Base-by-base conservation (phyloP, 2,888 invertebrate genomes). In the Byasa hedistus region DNA sequence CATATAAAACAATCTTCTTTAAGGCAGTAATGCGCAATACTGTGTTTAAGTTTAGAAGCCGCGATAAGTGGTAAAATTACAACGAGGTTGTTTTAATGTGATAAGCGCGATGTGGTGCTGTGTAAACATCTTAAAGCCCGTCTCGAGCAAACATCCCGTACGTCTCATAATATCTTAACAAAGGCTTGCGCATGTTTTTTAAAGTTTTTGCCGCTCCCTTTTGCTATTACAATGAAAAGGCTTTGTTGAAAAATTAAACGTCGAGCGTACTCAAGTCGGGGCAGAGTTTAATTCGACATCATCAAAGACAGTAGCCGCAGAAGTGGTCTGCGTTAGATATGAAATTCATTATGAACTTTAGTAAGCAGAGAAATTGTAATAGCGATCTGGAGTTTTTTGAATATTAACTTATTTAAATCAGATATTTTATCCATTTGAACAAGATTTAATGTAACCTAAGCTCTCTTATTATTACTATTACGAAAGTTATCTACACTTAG, bases 341-440 rank as follows among this genome's bases (percentile, higher is more conserved):
- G 44, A 62, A 62, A 62, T 55, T 62, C 44, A 62, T 62, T 62
- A 56, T 56, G 44, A 62, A 44, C 55, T 62, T 62, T 54, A 54
- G 22, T 52, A 54, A 61, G 54, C 54, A 21, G 32, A 36, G 54
- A 61, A 61, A 52, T 61, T 61, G 19, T 36, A 19, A 39, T 61
- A 12, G 19, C 32, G 61, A 22, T 22, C 23, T 54, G 54, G 22
- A 21, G 23, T 39, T 22, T 54, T 61, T 52, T 36, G 36, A 32
- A 22, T 60, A 3, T 1, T 15, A 8, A 4, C 7, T 54, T 54
- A 54, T 54, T 22, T 23, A 23, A 22, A 39, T 22, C 21, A 22
- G 23, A 1, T 19, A 48, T 48, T 48, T 48, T 7, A 48, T 48
- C n/a, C n/a, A 1, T 48, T n/a, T 48, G 48, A 2, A 19, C 7